phyloP scores from a whole-genome alignment of 2,113 vertebrate genomes.

The Plestiodon gilberti region DNA sequence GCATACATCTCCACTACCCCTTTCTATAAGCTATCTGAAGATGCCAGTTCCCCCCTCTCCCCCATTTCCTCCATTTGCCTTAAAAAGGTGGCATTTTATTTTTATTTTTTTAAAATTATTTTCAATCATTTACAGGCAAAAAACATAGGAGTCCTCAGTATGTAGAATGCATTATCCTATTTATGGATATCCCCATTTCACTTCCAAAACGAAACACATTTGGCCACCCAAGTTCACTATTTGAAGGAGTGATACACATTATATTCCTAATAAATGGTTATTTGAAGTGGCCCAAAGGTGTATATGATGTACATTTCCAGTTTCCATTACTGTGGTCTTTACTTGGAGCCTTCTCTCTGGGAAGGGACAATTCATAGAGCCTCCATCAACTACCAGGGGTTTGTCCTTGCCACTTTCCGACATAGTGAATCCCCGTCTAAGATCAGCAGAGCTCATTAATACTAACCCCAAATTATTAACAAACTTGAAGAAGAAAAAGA shows the following conservation, averaged over 20 bases:
- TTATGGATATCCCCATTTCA: fast-evolving
- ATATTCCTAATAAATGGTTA: background rate
- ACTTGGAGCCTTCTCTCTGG: too few species aligned
- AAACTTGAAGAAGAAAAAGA: slow-evolving; percentile 28
- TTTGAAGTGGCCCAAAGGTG: background rate
- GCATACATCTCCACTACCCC: too few species aligned
- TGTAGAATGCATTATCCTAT: too few species aligned
- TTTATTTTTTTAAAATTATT: too few species aligned
- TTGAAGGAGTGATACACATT: background rate
- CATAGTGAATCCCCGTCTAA: background rate
- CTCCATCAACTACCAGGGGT: background rate
- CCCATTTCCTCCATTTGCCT: too few species aligned
- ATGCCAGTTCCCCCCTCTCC: too few species aligned
- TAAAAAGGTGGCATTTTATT: too few species aligned
- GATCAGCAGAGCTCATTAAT: background rate
- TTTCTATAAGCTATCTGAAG: too few species aligned
- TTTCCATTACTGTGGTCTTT: background rate
- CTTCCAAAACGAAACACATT: background rate
- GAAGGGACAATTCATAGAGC: background rate
- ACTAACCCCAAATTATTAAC: slow-evolving; percentile 35
- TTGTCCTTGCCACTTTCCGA: background rate
- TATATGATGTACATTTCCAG: background rate
- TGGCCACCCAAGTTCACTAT: too few species aligned
- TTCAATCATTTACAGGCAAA: too few species aligned
- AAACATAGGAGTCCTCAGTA: too few species aligned